phyloP scores from a whole-genome alignment of 2,113 vertebrate genomes.

The Crypturellus undulatus region DNA sequence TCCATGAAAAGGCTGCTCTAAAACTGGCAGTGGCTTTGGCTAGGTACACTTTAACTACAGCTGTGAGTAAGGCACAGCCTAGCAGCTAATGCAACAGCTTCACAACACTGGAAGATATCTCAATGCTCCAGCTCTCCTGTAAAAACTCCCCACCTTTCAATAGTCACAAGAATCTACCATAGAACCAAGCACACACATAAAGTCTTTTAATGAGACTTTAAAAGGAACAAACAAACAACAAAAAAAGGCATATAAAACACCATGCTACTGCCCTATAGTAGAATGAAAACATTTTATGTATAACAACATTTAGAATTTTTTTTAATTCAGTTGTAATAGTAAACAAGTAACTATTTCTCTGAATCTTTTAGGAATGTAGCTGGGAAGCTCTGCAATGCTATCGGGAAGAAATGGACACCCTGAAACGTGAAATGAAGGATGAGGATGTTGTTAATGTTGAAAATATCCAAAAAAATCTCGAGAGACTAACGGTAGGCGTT shows the following conservation, averaged over 20 bases:
- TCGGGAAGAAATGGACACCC: neutral
- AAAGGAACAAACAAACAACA: neutral
- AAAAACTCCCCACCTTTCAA: neutral
- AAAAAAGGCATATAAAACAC: neutral
- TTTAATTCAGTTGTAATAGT: neutral
- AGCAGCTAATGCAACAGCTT: neutral
- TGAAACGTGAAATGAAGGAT: neutral
- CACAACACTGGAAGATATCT: rapidly evolving
- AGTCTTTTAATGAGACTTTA: neutral
- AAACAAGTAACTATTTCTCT: neutral
- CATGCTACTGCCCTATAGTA: neutral
- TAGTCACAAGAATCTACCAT: neutral
- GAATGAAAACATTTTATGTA: neutral
- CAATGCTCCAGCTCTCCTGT: neutral
- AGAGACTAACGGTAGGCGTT: neutral
- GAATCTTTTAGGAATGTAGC: conserved; percentile 42
- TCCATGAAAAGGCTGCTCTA: neutral
- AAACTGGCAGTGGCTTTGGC: neutral
- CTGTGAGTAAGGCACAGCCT: neutral
- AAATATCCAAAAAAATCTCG: conserved; percentile 12
- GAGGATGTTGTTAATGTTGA: rapidly evolving
- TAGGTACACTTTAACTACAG: neutral
- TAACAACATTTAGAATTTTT: neutral
- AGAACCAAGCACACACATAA: neutral
- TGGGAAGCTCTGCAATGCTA: neutral